These are phyloP conservation scores for Eumacrocentrus americanus DNA, from an alignment of 2,888 invertebrate genomes.

Conservation along the genomic window DNA sequence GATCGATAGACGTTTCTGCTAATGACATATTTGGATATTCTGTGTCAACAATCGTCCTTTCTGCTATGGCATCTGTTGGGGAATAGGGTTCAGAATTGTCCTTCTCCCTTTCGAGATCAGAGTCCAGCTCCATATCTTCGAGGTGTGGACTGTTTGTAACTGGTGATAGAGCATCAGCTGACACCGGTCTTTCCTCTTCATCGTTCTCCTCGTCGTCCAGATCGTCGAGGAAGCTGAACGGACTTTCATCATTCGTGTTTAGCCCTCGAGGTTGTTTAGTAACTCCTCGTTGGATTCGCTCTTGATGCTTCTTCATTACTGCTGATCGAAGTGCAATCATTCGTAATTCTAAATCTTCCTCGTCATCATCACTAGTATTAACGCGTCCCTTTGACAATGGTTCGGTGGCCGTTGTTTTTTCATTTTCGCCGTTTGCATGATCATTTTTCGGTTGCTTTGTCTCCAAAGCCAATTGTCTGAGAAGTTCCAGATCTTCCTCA, in stretches of 20 bases:
- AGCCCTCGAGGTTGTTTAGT: slow-evolving; percentile 23
- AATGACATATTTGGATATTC: background rate
- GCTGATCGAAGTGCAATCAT: slow-evolving; percentile 74
- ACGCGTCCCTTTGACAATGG: too few relatives aligned
- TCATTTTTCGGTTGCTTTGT: slow-evolving; percentile 48
- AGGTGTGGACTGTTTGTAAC: slow-evolving; percentile 34
- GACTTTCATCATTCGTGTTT: slow-evolving; percentile 47
- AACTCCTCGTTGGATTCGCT: slow-evolving; percentile 55
- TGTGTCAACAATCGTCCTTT: background rate
- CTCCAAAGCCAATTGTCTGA: slow-evolving; percentile 53
- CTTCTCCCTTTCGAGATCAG: slow-evolving; percentile 53
- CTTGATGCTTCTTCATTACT: slow-evolving; percentile 69
- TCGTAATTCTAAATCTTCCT: slow-evolving; percentile 69
- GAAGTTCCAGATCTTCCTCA: slow-evolving; percentile 51
- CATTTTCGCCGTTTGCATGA: background rate
- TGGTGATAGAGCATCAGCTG: slow-evolving; percentile 30
- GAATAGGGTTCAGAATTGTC: slow-evolving; percentile 50
- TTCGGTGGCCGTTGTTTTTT: slow-evolving; percentile 27
- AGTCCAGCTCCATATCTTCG: slow-evolving; percentile 58
- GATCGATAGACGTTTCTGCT: background rate
- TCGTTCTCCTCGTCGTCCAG: slow-evolving; percentile 38
- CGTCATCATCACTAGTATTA: slow-evolving; percentile 64
- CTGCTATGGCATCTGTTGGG: slow-evolving; percentile 49
- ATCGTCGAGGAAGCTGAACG: slow-evolving; percentile 51
- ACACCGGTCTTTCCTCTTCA: slow-evolving; percentile 27